A percentile compares a stretch with the other conserved stretches of the same genome.
These are phyloP conservation scores for Drosophila acutilabella DNA, from an alignment of 2,888 invertebrate genomes.

Conservation along the genomic window DNA sequence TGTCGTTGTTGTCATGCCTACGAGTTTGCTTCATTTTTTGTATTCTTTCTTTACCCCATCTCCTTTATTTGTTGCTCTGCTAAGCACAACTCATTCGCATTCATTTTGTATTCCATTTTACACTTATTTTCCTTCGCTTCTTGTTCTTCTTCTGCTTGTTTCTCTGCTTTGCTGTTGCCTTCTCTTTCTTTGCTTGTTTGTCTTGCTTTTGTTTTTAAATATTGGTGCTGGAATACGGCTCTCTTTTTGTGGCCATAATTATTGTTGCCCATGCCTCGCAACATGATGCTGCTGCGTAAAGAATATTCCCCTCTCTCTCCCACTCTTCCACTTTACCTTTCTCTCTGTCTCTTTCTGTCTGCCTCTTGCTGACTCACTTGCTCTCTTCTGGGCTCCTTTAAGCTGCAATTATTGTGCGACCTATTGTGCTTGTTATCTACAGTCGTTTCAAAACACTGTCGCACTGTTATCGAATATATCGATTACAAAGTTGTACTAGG, in stretches of 20 bases:
- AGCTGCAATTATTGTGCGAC: background rate
- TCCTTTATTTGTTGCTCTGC: conserved; percentile 43
- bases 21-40: conserved; percentile 18
- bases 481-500: background rate
- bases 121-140: conserved; percentile 12
- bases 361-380: too few species aligned
- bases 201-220: conserved; percentile 34
- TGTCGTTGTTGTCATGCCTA: conserved; percentile 42
- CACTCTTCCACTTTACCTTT: too few species aligned
- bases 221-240: conserved; percentile 23
- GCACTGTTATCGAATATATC: background rate
- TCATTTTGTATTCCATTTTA: conserved; percentile 32
- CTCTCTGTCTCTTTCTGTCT: background rate
- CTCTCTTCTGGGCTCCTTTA: background rate
- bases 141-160: background rate
- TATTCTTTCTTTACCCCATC: background rate
- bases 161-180: background rate
- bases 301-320: background rate
- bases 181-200: background rate
- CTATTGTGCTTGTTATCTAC: conserved; percentile 1
- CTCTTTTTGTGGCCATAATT: conserved; percentile 36
- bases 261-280: conserved; percentile 18
- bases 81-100: conserved; percentile 21
- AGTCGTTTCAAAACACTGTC: background rate
- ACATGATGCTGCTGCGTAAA: conserved; percentile 44